phyloP scores from a whole-genome alignment of 2,888 invertebrate species.

The Zaprionus lineosus region DNA sequence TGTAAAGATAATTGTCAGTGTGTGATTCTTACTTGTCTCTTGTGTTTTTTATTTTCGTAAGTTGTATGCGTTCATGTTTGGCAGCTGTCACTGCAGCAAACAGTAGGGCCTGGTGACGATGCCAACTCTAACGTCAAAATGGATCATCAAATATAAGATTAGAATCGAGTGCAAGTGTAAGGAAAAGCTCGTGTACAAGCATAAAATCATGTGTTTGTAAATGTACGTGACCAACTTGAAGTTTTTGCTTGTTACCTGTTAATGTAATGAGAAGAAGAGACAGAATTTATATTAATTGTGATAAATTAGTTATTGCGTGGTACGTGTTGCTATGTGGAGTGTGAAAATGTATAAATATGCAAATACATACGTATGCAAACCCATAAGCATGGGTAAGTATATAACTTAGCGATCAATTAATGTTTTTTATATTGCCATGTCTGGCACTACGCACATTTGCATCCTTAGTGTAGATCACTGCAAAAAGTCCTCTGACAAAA shows the following conservation, averaged over 20 bases:
- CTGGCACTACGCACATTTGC: too few relatives aligned
- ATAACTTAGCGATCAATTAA: too few relatives aligned
- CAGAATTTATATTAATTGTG: conserved; percentile 48
- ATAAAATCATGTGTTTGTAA: background rate
- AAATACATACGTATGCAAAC: background rate
- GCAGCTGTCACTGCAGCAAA: conserved; percentile 50
- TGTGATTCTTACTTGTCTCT: conserved; percentile 50
- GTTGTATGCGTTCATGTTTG: conserved; percentile 21
- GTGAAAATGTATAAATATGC: background rate
- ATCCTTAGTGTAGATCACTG: too few relatives aligned
- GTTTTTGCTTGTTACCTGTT: conserved; percentile 28
- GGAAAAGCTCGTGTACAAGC: conserved; percentile 52
- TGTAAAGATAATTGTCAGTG: conserved; percentile 48
- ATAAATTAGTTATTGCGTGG: conserved; percentile 42
- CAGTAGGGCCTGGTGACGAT: conserved; percentile 37
- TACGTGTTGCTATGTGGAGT: conserved; percentile 43
- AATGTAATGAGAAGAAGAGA: conserved; percentile 3
- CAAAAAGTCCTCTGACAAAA: background rate
- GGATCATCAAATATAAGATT: conserved; percentile 37
- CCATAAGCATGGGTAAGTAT: too few relatives aligned
- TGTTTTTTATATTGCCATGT: too few relatives aligned
- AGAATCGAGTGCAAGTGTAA: conserved; percentile 32
- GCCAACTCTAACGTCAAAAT: conserved; percentile 8
- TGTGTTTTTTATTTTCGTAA: conserved; percentile 44
- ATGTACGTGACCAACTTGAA: conserved; percentile 63